Percentiles rank a stretch among this genome's conserved stretches.
These are phyloP conservation scores for Tachina fera DNA, from an alignment of 2,888 invertebrate species.

Conservation along the genomic window DNA sequence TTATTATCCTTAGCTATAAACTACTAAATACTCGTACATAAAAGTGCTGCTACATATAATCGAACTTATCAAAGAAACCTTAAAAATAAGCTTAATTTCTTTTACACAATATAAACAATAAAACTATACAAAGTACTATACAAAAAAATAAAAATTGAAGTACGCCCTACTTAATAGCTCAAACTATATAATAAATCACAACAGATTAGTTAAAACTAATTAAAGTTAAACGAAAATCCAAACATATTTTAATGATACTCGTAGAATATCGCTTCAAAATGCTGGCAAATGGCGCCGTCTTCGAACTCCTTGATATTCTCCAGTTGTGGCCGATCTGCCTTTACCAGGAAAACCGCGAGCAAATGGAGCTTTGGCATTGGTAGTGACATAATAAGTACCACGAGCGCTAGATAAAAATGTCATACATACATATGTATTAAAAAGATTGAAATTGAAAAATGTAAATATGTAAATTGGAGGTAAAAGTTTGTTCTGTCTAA, in stretches of 20 bases:
- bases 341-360: conserved; percentile 92
- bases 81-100: neutral
- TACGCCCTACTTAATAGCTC: conserved; percentile 44
- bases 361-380: conserved; percentile 92
- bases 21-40: conserved; percentile 2
- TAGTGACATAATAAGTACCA: conserved; percentile 94
- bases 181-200: conserved; percentile 69
- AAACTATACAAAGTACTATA: conserved; percentile 17
- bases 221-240: conserved; percentile 1
- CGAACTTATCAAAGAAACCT: neutral
- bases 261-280: conserved; percentile 33
- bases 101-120: conserved; percentile 36
- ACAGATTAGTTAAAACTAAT: conserved; percentile 50
- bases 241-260: neutral
- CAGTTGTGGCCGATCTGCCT: conserved; percentile 80
- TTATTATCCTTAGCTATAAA: conserved; percentile 2
- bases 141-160: neutral
- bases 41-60: neutral
- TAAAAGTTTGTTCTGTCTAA: no score
- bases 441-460: no score
- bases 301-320: conserved; percentile 80
- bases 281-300: conserved; percentile 70
- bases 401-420: conserved; percentile 85
- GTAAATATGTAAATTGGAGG: no score
- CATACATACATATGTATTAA: no score